Base-by-base conservation (phyloP, 2,113 vertebrate species). In the Furnarius figulus region DNA sequence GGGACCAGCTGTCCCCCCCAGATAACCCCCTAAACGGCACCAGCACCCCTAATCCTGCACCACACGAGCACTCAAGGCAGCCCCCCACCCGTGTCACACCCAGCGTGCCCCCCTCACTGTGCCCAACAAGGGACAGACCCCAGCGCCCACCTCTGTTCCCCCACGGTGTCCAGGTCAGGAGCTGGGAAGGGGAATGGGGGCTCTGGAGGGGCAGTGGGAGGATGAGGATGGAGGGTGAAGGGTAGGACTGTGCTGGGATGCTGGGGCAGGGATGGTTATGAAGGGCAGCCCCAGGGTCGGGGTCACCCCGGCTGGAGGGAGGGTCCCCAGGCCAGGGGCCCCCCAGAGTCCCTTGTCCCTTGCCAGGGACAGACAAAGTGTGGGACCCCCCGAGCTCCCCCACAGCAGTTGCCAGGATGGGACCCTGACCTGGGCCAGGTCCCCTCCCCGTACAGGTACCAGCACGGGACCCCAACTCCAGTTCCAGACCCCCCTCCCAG, bases 331-430 rank as follows among this genome's bases (percentile, higher is more conserved):
- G 33, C 14, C 33, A 56, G 97, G 98, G 96, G 98, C 98, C 85
- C 98, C 98, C 87, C 98, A 95, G 96, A 76, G 97, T 76, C 98
- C 15, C 98, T 65, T 52, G 39, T 11, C 58, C 44, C 11, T 6
- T n/a, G 16, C 22, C 55, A 47, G 33, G 13, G 10, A 65, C n/a
- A 76, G 62, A 30, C 30, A 63, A 33, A 12, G 15, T 4, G n/a
- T 10, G 30, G 30, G 37, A 35, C 16, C 5, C 30, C 16, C 25
- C 13, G 15, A 15, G 39, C 8, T 21, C 61, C 28, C 91, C 46
- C 15, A 6, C 44, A 70, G 89, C 8, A 3, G 85, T 86, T 87
- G 80, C 95, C 78, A 87, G n/a, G 85, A 83, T 40, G 52, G 93
- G 42, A 46, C 14, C 21, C 17, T 52, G 59, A 17, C 5, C 19